phyloP scores from a whole-genome alignment of 2,888 invertebrate genomes.

The Tipula helvola region DNA sequence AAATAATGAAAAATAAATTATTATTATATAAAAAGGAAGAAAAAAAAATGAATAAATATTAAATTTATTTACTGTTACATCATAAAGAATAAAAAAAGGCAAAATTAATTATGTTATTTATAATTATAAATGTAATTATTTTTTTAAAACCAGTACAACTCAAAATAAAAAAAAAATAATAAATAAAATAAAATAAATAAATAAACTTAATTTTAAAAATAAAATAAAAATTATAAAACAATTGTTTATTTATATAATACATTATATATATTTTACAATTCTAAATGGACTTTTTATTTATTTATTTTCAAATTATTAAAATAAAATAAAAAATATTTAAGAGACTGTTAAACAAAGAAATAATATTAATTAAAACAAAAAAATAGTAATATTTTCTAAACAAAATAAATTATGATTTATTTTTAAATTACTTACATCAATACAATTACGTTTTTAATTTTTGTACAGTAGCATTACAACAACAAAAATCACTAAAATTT shows the following conservation, averaged over 20 bases:
- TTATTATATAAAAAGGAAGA: neutral
- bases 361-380: neutral
- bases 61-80: neutral
- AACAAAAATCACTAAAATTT: neutral
- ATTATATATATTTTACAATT: neutral
- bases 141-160: neutral
- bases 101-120: neutral
- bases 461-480: neutral
- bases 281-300: neutral
- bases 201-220: neutral
- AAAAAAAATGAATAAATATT: neutral
- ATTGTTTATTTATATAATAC: neutral
- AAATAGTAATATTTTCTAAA: neutral
- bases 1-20: neutral
- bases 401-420: neutral
- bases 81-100: neutral
- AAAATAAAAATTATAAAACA: neutral
- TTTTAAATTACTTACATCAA: neutral
- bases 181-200: neutral
- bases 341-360: neutral
- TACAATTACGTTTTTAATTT: neutral
- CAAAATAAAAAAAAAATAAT: neutral
- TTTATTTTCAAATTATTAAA: neutral
- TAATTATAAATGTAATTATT: conserved; percentile 4
- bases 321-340: neutral